phyloP scores from a whole-genome alignment of 2,113 vertebrate species.

The Azemiops feae region DNA sequence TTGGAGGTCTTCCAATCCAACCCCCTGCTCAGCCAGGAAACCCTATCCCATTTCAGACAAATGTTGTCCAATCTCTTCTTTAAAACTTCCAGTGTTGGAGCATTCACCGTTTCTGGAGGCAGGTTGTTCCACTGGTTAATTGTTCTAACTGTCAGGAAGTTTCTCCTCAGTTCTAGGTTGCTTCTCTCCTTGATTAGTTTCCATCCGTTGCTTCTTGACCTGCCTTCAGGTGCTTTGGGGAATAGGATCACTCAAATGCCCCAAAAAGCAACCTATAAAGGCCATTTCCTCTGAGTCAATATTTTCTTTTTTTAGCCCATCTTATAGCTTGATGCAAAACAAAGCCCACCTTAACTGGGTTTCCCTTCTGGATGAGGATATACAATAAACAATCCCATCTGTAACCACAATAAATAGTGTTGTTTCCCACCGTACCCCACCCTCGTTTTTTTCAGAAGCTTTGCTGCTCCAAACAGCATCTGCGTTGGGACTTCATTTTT shows the following conservation, averaged over 20 bases:
- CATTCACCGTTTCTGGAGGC: too few relatives aligned
- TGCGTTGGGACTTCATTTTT: slow-evolving; percentile 58
- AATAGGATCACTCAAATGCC: not conserved
- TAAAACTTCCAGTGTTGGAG: too few relatives aligned
- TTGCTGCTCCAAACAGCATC: slow-evolving; percentile 36
- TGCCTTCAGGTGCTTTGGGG: too few relatives aligned
- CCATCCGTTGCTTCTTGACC: too few relatives aligned
- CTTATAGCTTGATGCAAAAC: not conserved
- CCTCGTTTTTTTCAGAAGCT: slow-evolving; percentile 29
- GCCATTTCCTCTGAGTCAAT: not conserved
- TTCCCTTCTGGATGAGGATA: not conserved
- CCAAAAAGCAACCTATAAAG: not conserved
- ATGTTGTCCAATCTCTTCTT: too few relatives aligned
- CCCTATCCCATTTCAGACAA: too few relatives aligned
- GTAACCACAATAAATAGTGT: not conserved
- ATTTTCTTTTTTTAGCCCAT: not conserved
- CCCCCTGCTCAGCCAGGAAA: too few relatives aligned
- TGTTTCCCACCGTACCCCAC: not conserved
- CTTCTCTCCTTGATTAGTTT: too few relatives aligned
- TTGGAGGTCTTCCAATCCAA: too few relatives aligned
- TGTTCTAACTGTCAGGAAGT: too few relatives aligned
- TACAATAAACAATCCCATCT: slow-evolving; percentile 11
- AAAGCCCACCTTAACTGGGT: not conserved
- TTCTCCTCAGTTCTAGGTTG: too few relatives aligned
- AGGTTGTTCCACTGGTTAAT: too few relatives aligned